Base-by-base conservation (phyloP, 2,888 invertebrate genomes). In the Shargacucullia verbasci region DNA sequence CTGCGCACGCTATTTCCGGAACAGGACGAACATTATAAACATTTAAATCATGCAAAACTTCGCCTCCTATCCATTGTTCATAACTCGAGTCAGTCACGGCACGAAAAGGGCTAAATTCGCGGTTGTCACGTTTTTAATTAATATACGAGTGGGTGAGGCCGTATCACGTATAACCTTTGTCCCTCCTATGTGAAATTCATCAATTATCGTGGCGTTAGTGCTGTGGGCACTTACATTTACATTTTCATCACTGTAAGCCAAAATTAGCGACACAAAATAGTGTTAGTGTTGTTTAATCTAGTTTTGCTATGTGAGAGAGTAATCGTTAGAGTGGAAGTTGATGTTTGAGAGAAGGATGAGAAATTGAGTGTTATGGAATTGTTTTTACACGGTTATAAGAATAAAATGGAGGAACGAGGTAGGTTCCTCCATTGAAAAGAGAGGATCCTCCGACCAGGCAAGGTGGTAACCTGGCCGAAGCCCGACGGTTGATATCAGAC, bases 61-160 rank as follows among this genome's bases (percentile, higher is more conserved):
- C 52, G 31, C 60, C 64, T 59, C 27, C 63, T 54, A 37, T 37
- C 40, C 55, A 67, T 66, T 64, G 60, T 82, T 65, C 59, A 64
- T 66, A 59, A 75, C 68, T 62, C 59, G 69, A 77, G 73, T 80
- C 79, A 75, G 85, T 83, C 84, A 82, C 80, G 83, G 72, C 80
- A 85, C 76, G 79, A 81, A 87, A 89, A 89, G 87, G 86, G 87
- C 87, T 80, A 80, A 88, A 88, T 87, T 88, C 83, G 82, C 77
- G 82, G 85, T 82, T 88, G 91, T 91, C 91, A 91, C 85, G 88
- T 87, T 91, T 91, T 92, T 92, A 91, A 92, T 92, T 91, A 91
- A 90, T 90, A 86, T 87, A 88, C 80, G 86, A 86, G 84, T 78
- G 81, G 87, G 88, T 46, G 85, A 72, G 88, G 84, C 80, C 62